Base-by-base conservation (phyloP, 2,888 invertebrate species). In the Drosophila prolongata region DNA sequence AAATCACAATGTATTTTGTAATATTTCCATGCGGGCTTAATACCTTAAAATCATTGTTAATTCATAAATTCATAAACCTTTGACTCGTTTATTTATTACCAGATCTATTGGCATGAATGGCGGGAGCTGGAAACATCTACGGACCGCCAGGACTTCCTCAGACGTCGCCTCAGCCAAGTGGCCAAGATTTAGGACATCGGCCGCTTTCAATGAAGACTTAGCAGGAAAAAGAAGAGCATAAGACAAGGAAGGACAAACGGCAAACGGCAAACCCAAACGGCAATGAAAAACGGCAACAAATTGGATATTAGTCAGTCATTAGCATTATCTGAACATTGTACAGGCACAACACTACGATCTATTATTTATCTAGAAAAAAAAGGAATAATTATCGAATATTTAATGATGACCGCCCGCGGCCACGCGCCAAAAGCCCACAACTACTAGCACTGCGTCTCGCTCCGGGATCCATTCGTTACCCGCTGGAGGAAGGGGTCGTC, bases 101-200 rank as follows among this genome's bases (percentile, higher is more conserved):
- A 30, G 95, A 92, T 95, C 50, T 89, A 91, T 40, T 93, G 94
- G 93, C 90, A 91, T 72, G 91, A 93, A 74, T 95, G 94, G 92
- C 89, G 88, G 1, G 79, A 79, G 42, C 70, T 89, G 57, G 90
- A 92, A 77, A 91, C 85, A 0, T 50, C 76, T 6, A 66, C 57
- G 11, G 92, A 92, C 77, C 89, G 90, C 2, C 79, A 87, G 44
- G 58, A 87, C 24, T 91, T 89, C 52, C 52, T 92, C 0, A 90
- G 87, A 71, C 86, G 91, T 3, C 90, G 87, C 30, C 64, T 92
- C 38, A 77, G 87, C 0, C 77, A 80, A 57, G 76, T 67, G 59
- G 80, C 80, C 38, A 72, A 80, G 46, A 77, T 88, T 16, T 90
- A 72, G 37, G n/a, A 16, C 16, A 40, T n/a, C 9, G 9, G 9